Base-by-base conservation (phyloP, 2,113 vertebrate species). In the Ibidorhyncha struthersii region DNA sequence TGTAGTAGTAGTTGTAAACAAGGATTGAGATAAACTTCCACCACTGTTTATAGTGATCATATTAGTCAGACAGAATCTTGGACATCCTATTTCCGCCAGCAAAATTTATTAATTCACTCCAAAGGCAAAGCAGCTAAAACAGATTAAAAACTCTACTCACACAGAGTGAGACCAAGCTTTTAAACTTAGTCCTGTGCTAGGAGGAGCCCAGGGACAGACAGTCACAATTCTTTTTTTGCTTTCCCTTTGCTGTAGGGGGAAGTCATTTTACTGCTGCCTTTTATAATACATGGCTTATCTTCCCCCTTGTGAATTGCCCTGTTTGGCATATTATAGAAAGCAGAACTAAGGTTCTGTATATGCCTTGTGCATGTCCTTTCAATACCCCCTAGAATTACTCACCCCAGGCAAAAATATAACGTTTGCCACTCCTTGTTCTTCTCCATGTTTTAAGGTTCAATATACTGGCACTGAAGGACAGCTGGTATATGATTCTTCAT, bases 11-110 rank as follows among this genome's bases (percentile, higher is more conserved):
- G 38, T 36, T 93, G 34, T 72, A 95, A 95, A 89, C 34, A 95
- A 86, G n/a, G 72, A 92, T 86, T 88, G 94, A 97, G 93, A 97
- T 49, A 96, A 94, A 59, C 70, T 94, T 96, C 80, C 8, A 45
- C 62, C 21, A 65, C 13, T 82, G 41, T 93, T 97, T 78, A 86
- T 76, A 94, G 32, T 85, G 86, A 95, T 93, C 82, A 55, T 81
- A 90, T 95, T 94, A 94, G 87, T 95, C 78, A 91, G 25, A 71
- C 32, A 92, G 63, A 96, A 84, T 86, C 63, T 91, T 89, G 34
- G 32, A 72, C 66, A 91, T 88, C 29, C 25, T 92, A 41, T 76
- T 96, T 90, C 47, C 59, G 94, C 67, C 67, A 94, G 81, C 30
- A 91, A 95, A 96, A 78, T 62, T 12, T 93, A 95, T 91, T 86